These are phyloP conservation scores for Oryctes rhinoceros DNA, from an alignment of 1,140 invertebrate species.

Conservation along the genomic window DNA sequence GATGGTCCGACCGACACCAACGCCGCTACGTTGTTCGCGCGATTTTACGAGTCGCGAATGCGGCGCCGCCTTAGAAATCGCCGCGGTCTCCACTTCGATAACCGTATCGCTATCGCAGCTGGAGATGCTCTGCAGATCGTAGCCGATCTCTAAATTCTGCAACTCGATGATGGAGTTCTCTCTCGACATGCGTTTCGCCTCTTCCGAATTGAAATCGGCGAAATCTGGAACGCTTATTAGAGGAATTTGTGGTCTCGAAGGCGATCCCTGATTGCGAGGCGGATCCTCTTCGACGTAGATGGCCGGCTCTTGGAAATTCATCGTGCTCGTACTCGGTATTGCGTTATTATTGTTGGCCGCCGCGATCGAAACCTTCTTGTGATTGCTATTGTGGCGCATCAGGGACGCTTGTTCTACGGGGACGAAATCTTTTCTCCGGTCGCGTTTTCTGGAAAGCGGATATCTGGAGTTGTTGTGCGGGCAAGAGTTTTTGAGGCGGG, in stretches of 20 bases:
- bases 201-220: constrained; percentile 49
- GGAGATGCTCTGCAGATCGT: constrained; percentile 61
- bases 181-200: constrained; percentile 45
- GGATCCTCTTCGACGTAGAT: constrained; percentile 45
- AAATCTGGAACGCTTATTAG: constrained; percentile 54
- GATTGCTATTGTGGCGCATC: constrained; percentile 43
- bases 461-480: constrained; percentile 50
- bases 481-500: constrained; percentile 56
- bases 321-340: constrained; percentile 52
- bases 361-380: constrained; percentile 59
- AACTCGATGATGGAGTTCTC: constrained; percentile 61
- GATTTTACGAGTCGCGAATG: constrained; percentile 55
- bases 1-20: constrained; percentile 40
- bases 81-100: constrained; percentile 43
- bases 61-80: constrained; percentile 22
- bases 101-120: constrained; percentile 55
- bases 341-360: constrained; percentile 44
- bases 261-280: not conserved
- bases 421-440: constrained; percentile 56
- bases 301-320: constrained; percentile 40
- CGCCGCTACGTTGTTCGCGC: constrained; percentile 53
- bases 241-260: constrained; percentile 44
- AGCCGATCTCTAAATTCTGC: constrained; percentile 58
- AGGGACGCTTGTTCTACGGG: constrained; percentile 54
- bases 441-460: constrained; percentile 51